Conservation (phyloP, 2,888 invertebrate genomes). For the Hypsopygia costalis region DNA sequence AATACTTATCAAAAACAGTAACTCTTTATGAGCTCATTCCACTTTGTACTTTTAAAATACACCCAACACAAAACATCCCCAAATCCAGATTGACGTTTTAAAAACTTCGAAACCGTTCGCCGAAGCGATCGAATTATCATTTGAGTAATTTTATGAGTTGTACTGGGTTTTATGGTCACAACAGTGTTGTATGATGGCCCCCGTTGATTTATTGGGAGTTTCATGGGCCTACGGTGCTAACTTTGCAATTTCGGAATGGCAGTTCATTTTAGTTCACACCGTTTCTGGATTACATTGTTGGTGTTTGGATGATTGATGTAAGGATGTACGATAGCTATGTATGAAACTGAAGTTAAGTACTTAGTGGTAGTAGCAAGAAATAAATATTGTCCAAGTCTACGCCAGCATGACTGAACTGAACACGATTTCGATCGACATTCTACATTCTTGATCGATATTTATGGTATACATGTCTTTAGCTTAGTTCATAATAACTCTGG, state of each 20-base stretch:
- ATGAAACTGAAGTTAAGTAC: neutral
- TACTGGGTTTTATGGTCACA: constrained; percentile 18
- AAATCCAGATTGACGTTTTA: constrained; percentile 2
- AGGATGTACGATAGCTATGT: neutral
- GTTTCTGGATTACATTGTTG: constrained; percentile 4
- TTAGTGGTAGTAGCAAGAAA: too few species aligned
- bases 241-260: constrained; percentile 38
- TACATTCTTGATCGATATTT: too few species aligned
- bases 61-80: neutral
- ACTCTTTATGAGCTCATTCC: too few species aligned
- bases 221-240: constrained; percentile 30
- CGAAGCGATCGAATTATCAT: constrained; percentile 23
- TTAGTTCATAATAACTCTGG: too few species aligned
- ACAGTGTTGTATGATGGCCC: constrained; percentile 18
- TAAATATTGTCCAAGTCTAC: too few species aligned
- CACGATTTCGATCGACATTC: too few species aligned
- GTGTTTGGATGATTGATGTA: constrained; percentile 6
- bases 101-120: constrained; percentile 17
- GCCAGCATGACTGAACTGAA: too few species aligned
- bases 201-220: constrained; percentile 16
- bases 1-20: too few species aligned
- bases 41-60: neutral
- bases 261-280: constrained; percentile 24
- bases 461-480: too few species aligned
- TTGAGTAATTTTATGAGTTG: constrained; percentile 24